A percentile compares a stretch with the other conserved stretches of the same genome.
Conservation (phyloP, 2,888 invertebrate genomes). For the Hypsopygia costalis region DNA sequence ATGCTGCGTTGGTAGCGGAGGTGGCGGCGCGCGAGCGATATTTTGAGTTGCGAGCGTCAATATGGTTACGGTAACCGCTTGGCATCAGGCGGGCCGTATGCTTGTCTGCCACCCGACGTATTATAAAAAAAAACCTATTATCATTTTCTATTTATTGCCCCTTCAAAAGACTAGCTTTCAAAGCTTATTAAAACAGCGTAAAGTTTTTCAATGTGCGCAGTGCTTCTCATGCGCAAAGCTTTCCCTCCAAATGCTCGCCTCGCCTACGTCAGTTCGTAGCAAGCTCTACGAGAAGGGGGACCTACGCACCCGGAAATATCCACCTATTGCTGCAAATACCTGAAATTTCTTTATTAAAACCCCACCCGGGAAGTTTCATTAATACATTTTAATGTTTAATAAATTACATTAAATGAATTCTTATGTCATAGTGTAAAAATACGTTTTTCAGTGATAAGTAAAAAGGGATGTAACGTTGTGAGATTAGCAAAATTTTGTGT, state of each 20-base stretch:
- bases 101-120: too few species aligned
- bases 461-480: background rate
- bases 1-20: too few species aligned
- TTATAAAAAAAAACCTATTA: too few species aligned
- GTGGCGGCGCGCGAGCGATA: too few species aligned
- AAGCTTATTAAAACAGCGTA: background rate
- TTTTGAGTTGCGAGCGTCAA: too few species aligned
- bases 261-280: slow-evolving; percentile 62
- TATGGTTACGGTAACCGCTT: too few species aligned
- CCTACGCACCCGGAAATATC: slow-evolving; percentile 29
- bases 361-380: slow-evolving; percentile 12
- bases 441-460: too few species aligned
- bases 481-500: slow-evolving; percentile 11
- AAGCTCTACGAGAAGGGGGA: slow-evolving; percentile 32
- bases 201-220: slow-evolving; percentile 8
- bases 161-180: too few species aligned
- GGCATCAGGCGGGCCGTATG: too few species aligned
- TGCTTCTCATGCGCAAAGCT: slow-evolving; percentile 38
- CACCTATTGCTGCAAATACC: slow-evolving; percentile 32
- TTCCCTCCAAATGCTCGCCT: slow-evolving; percentile 31
- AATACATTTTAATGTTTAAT: background rate
- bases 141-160: too few species aligned
- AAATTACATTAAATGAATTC: too few species aligned
- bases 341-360: slow-evolving; percentile 49
- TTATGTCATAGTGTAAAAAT: too few species aligned